Evolutionary conservation across 2,888 invertebrate genomes (phyloP), one percentile per base, ranked within the genome.

Genomic region (Tenthredo mesomela): DNA sequence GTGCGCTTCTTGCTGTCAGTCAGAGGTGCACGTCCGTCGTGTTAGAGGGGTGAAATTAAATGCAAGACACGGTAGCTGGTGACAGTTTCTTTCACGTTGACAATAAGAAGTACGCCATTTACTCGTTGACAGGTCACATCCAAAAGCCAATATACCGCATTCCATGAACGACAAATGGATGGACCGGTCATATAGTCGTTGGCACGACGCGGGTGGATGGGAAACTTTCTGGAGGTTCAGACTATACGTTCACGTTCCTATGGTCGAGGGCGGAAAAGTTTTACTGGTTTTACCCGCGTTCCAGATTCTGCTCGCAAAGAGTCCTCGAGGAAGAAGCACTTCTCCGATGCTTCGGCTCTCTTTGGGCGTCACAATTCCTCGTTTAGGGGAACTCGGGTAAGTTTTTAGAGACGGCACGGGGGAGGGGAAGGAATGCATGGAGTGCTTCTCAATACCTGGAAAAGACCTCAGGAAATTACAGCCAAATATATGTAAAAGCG

Each of bases 41-140:
- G 80, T 58, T 37, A 2, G 18, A 40, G 37, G 78, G 37, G 58
- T 61, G 80, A 80, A 80, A 80, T 80, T 80, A 80, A 80, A 80
- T 61, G 50, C 80, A 40, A 80, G 80, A 61, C 21, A 37, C 37
- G 50, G 10, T 25, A 21, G 29, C 15, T 25, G n/a, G n/a, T 40
- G 80, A 80, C 61, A 80, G 58, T 80, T 61, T 15, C 58, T 40
- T 80, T 21, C 61, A 40, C 58, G 58, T 61, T 40, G 33, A 80
- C 80, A 80, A 80, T 80, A 80, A 61, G 40, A 25, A 12, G 77
- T 18, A 40, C 12, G n/a, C 33, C 12, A 37, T 80, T 80, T 37
- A 61, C 80, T 6, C 37, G 58, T 61, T 50, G 40, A 80, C 80
- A n/a, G 61, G 21, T 21, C 10, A 37, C 80, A 61, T 80, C 58